A percentile compares a stretch with the other conserved stretches of the same genome.
phyloP scores from a whole-genome alignment of 2,888 invertebrate species.

The Harpalus rubripes region DNA sequence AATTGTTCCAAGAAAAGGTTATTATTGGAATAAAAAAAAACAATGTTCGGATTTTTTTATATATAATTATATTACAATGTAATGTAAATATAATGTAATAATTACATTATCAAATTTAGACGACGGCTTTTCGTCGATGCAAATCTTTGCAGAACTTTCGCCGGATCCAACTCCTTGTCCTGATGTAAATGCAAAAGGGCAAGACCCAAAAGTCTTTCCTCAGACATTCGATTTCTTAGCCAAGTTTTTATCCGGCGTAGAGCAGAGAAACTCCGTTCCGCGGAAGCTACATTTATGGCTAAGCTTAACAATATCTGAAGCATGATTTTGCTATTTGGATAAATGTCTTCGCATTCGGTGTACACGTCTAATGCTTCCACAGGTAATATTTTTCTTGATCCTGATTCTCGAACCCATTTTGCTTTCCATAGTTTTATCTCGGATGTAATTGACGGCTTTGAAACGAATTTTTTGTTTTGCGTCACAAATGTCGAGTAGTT shows the following conservation, averaged over 20 bases:
- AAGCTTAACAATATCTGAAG: background rate
- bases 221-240: no score
- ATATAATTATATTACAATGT: no score
- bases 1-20: no score
- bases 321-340: background rate
- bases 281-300: background rate
- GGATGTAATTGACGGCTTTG: no score
- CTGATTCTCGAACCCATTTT: background rate
- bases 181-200: background rate
- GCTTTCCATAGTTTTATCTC: background rate
- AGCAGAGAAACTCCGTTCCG: background rate
- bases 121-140: background rate
- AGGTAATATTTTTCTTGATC: background rate
- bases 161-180: background rate
- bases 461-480: background rate
- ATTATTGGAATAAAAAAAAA: no score
- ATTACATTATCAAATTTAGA: no score
- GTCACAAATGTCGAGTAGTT: no score
- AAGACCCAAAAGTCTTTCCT: no score
- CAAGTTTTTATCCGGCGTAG: background rate
- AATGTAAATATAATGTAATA: no score
- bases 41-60: no score
- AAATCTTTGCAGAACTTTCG: background rate
- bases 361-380: background rate
- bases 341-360: background rate